Base-by-base conservation (phyloP, 2,113 vertebrate genomes). In the Hydropotes inermis region DNA sequence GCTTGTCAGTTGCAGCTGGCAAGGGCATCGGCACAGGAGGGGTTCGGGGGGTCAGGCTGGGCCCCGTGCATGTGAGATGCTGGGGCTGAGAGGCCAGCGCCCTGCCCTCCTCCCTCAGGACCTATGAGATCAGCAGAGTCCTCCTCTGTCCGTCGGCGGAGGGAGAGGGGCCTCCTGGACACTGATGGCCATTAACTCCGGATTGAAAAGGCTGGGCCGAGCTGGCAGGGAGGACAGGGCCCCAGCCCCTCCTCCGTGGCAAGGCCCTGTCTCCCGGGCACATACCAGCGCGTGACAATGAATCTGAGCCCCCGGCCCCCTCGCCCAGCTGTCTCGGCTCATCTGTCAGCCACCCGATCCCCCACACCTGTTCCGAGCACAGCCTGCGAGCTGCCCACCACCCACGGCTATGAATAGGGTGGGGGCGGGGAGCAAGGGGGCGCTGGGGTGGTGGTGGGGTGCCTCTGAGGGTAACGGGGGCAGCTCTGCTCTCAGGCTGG, bases 271-370 rank as follows among this genome's bases (percentile, higher is more conserved):
- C 97, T 97, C 94, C 96, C 58, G 90, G 98, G 94, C 90, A 97
- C 97, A 97, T 98, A 97, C 97, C 98, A 98, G 97, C 94, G 96
- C 97, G 96, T 3, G 76, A 99, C 98, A 98, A 98, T 98, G 97
- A 98, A 98, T 94, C 96, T 88, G 96, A 98, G 97, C 95, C 93
- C 87, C 50, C 27, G 3, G 97, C 94, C 96, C 88, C 84, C 86
- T 55, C 95, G 91, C 95, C 94, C 58, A 89, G 97, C 97, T 98
- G 98, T 97, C 97, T 98, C 98, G 98, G 99, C 99, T 99, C 99
- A 99, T 99, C 98, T 99, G 98, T 98, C 98, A 89, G 99, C 99
- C 99, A 99, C 98, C 95, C 98, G 99, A 99, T 99, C 98, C 98
- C 96, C 97, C 91, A 95, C 99, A 99, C 99, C 99, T 99, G 99